A percentile compares a stretch with the other conserved stretches of the same genome.
These are phyloP conservation scores for Brachionus sp. DNA, from an alignment of 1,140 invertebrate genomes.

Conservation along the genomic window DNA sequence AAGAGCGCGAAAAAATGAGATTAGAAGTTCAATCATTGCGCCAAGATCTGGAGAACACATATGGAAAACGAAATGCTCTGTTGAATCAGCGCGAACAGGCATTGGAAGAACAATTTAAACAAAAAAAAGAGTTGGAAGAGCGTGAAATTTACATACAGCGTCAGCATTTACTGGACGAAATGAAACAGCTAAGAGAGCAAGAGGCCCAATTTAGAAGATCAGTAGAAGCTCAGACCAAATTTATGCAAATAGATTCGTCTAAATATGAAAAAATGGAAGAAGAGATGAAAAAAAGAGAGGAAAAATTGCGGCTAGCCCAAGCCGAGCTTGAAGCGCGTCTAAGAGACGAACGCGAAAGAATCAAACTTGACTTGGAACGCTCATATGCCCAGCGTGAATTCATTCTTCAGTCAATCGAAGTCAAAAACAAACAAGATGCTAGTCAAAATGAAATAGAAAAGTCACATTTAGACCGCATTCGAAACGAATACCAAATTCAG, in stretches of 20 bases:
- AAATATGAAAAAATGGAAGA: conserved; percentile 20
- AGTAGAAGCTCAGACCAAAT: conserved; percentile 3
- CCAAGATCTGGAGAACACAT: conserved; percentile 9
- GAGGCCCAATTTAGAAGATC: not conserved
- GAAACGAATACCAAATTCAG: not conserved
- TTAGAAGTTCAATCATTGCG: not conserved
- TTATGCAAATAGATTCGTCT: not conserved
- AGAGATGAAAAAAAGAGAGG: conserved; percentile 6
- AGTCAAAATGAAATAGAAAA: conserved; percentile 38
- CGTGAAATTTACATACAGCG: conserved; percentile 28
- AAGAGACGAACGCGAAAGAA: conserved; percentile 12
- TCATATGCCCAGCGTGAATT: conserved; percentile 38
- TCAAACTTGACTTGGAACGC: conserved; percentile 27
- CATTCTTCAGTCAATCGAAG: conserved; percentile 35
- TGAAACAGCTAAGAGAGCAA: conserved; percentile 38
- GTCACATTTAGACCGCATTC: conserved; percentile 2
- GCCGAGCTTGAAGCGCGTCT: not conserved
- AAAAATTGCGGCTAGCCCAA: not conserved
- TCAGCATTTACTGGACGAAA: conserved; percentile 28
- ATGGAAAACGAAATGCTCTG: not conserved
- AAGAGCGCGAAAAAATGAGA: conserved; percentile 35
- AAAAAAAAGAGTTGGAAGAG: conserved; percentile 30
- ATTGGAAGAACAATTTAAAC: conserved; percentile 18
- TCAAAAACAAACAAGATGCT: conserved; percentile 34
- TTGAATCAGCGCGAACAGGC: conserved; percentile 6